Conservation (phyloP, 2,113 vertebrate species). For the Andinoacara biseriatus region DNA sequence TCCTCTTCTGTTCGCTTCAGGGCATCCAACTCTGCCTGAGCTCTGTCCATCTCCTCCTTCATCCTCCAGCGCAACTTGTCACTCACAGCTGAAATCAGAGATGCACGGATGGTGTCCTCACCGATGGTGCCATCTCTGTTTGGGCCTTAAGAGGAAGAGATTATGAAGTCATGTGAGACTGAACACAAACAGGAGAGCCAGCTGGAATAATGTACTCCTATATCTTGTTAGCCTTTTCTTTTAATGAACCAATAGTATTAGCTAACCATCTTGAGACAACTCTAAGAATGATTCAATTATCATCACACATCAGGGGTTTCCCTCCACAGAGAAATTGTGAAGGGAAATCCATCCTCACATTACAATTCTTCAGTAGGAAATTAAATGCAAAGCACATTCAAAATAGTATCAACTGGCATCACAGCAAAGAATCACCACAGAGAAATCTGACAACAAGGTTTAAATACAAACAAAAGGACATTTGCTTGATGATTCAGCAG, state of each 20-base stretch:
- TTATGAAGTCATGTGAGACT: background rate
- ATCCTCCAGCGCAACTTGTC: constrained; percentile 98
- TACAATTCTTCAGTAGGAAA: background rate
- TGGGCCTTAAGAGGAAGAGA: constrained; percentile 78
- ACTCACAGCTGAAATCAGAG: constrained; percentile 95
- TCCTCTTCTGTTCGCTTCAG: constrained; percentile 97
- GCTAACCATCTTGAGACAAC: background rate
- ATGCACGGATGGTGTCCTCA: constrained; percentile 96
- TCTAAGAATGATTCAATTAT: background rate
- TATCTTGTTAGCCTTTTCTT: background rate
- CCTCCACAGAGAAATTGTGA: background rate
- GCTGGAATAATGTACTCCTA: background rate
- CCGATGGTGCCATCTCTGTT: constrained; percentile 95
- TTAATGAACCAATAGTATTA: background rate
- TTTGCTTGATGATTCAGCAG: too few relatives aligned
- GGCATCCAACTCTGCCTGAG: constrained; percentile 96
- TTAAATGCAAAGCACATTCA: background rate
- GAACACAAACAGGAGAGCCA: background rate
- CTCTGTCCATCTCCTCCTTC: constrained; percentile 99
- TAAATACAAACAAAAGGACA: accelerated
- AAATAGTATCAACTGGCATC: background rate
- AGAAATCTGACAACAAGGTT: background rate
- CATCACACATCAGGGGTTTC: background rate
- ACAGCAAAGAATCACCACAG: accelerated
- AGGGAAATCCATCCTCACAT: background rate